These are phyloP conservation scores for Staurois parvus DNA, from an alignment of 2,797 vertebrate species.

Conservation along the genomic window DNA sequence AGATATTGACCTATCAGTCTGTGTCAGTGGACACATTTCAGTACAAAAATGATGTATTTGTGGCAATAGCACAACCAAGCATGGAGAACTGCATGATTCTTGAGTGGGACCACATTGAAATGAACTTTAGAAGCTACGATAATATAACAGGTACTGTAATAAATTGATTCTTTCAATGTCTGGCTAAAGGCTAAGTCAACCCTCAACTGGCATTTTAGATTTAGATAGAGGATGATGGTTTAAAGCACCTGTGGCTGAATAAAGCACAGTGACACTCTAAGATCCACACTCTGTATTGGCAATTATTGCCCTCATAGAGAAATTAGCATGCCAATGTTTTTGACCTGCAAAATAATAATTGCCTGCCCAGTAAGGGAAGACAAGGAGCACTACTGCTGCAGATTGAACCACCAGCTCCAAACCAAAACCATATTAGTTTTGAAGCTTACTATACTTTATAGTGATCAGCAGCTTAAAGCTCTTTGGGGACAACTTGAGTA, in stretches of 20 bases:
- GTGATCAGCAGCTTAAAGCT: too few relatives aligned
- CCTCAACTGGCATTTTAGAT: not conserved
- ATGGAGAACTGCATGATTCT: conserved; percentile 96
- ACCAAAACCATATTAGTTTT: too few relatives aligned
- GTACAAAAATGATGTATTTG: conserved; percentile 95
- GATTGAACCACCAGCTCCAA: too few relatives aligned
- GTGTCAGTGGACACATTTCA: conserved; percentile 94
- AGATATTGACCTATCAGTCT: conserved; percentile 90
- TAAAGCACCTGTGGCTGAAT: not conserved
- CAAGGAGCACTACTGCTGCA: too few relatives aligned
- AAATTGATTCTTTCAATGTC: not conserved
- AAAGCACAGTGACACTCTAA: not conserved
- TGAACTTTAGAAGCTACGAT: conserved; percentile 97
- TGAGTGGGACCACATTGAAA: conserved; percentile 99
- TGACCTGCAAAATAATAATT: too few relatives aligned
- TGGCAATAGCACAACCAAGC: conserved; percentile 93
- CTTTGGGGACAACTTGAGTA: too few relatives aligned
- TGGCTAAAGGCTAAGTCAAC: not conserved
- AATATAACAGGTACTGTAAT: conserved; percentile 91
- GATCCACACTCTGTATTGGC: too few relatives aligned
- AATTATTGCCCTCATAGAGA: too few relatives aligned
- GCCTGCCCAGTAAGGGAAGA: too few relatives aligned
- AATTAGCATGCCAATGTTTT: too few relatives aligned
- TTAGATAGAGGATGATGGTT: not conserved
- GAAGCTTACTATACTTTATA: too few relatives aligned